Base-by-base conservation (phyloP, 2,113 vertebrate genomes). In the Cricetomys ansorgei region DNA sequence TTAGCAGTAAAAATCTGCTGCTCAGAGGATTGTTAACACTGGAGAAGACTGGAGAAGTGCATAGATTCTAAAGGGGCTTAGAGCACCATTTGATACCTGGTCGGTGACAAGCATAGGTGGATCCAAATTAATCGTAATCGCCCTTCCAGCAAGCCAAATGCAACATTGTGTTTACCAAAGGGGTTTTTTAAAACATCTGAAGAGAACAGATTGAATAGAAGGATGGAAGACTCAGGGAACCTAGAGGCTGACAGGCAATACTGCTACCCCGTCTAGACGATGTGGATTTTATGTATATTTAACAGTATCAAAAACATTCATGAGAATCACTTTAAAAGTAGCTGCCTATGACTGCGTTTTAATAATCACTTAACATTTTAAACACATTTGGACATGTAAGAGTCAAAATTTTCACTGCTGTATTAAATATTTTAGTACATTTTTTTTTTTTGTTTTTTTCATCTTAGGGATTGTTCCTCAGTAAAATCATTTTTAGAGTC, bases 1-100 rank as follows among this genome's bases (percentile, higher is more conserved):
- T 97, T 98, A 95, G 92, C 94, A 91, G 69, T 75, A 94, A 96
- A 98, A 97, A 89, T 91, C 9, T 94, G 93, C 97, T 95, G 89
- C 96, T 96, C 80, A 96, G 92, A 92, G 77, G 50, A 92, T 91
- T 94, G 86, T 86, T 91, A 34, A 34, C 21, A 95, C 92, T 96
- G 91, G 83, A 89, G 94, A 93, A 95, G 70, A 84, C 43, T 84
- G 29, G 85, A 92, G 90, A 86, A 91, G 31, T 80, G 45, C 72
- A 37, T 88, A 53, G 94, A 92, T 94, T 96, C 79, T 81, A 92
- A 59, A 88, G 88, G 23, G 83, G 37, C 90, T 94, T 89, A 92
- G 70, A 94, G 7, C 75, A 72, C 75, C 83, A 50, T 94, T 96
- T 95, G 92, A 81, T 97, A 59, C 55, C 72, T 94, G 93, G 91